Evolutionary conservation across 2,888 invertebrate species (phyloP), one percentile per base, ranked within the genome.

Genomic region (Diaperis boleti): DNA sequence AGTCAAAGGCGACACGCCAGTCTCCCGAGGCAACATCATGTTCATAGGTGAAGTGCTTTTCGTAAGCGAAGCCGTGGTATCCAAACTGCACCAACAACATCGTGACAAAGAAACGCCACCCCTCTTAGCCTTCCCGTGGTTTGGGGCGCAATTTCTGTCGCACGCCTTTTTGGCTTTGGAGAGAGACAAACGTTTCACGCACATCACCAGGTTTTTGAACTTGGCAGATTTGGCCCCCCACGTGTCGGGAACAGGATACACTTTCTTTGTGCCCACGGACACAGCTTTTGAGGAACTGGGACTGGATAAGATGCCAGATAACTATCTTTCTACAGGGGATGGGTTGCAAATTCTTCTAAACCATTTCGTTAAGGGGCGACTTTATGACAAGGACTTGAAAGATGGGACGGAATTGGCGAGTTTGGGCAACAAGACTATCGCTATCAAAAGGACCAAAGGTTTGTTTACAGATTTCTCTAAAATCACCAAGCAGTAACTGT

Each of bases 241-340:
- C 68, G 84, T 87, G 42, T 85, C 86, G 15, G 87, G 87, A n/a
- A 85, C 86, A 11, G 87, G 86, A 62, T 88, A 88, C 76, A 90
- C 90, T 0, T 86, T 90, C 74, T 88, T 90, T 77, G 90, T 89
- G 44, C 90, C 90, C 4, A 86, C 84, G 4, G 89, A 90, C 77
- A 83, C 82, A 26, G 90, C 89, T 1, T 89, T 90, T 74, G 84
- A 85, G 68, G 82, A 84, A 66, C 76, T 87, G n/a, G 87, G 88
- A 7, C 82, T 86, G 63, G 85, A 85, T 70, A 80, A 82, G 66
- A 83, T 86, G 73, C 84, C 86, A 6, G 87, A 87, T 71, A 85
- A 86, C 76, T 81, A 82, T 65, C 72, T 87, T 75, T 85, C 85
- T 4, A 85, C 84, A 13, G 84, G 84, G 26, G 84, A 85, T 37